These are phyloP conservation scores for Spheniscus humboldti DNA, from an alignment of 2,797 vertebrate species.

Conservation along the genomic window DNA sequence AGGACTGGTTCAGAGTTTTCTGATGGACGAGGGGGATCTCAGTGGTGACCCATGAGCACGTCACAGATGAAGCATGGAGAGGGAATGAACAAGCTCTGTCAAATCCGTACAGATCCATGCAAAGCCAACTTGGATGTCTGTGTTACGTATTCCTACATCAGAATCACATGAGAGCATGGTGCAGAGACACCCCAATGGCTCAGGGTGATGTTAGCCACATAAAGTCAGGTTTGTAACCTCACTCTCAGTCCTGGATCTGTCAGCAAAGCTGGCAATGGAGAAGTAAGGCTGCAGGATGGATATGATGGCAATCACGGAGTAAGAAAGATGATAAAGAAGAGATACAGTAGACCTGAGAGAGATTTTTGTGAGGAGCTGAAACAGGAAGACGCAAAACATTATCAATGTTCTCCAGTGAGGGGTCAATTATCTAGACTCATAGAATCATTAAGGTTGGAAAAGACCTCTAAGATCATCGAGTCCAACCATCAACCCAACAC, in stretches of 20 bases:
- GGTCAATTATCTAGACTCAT: not conserved
- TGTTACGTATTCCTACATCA: not conserved
- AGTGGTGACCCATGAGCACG: not conserved
- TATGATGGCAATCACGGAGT: not conserved
- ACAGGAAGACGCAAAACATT: not conserved
- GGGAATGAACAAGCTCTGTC: not conserved
- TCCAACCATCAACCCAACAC: no score
- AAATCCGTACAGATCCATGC: not conserved
- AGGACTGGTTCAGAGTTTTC: not conserved
- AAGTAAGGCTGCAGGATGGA: not conserved
- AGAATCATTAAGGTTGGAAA: no score
- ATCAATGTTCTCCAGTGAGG: not conserved
- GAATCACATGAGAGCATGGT: not conserved
- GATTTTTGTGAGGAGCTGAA: not conserved
- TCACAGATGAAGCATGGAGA: not conserved
- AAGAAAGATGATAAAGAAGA: not conserved
- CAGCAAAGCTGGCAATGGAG: not conserved
- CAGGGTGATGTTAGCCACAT: not conserved
- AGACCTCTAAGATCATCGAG: no score
- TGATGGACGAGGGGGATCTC: not conserved
- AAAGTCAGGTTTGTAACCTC: not conserved
- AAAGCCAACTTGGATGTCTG: not conserved
- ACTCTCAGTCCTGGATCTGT: not conserved
- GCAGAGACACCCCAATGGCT: not conserved
- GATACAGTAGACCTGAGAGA: not conserved